A percentile compares a stretch with the other conserved stretches of the same genome.
phyloP scores from a whole-genome alignment of 2,888 invertebrate genomes.

The Leptarthrus brevirostris region DNA sequence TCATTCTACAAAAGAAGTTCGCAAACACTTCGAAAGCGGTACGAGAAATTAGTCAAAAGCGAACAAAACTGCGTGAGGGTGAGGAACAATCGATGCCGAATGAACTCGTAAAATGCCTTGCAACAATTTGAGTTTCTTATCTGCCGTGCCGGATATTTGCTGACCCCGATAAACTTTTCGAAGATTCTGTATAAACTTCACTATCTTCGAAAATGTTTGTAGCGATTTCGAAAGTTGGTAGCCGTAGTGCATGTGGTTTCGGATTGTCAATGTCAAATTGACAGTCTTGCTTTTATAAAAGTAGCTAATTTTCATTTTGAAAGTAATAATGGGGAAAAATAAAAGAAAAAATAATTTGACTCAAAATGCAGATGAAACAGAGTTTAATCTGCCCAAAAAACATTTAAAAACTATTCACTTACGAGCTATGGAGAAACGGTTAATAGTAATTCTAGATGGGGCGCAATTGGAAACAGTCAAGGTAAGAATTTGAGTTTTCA shows the following conservation, averaged over 20 bases:
- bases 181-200: slow-evolving; percentile 16
- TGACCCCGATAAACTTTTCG: not conserved
- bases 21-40: too few species aligned
- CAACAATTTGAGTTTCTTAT: slow-evolving; percentile 1
- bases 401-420: slow-evolving; percentile 83
- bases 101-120: not conserved
- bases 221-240: slow-evolving; percentile 31
- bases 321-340: slow-evolving; percentile 53
- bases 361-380: slow-evolving; percentile 74
- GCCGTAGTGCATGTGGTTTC: not conserved
- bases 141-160: not conserved
- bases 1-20: too few species aligned
- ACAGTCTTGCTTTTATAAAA: too few species aligned
- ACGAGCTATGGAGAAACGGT: slow-evolving; percentile 86
- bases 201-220: slow-evolving; percentile 17
- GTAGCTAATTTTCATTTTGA: too few species aligned
- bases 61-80: not conserved
- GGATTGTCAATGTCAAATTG: slow-evolving; percentile 8
- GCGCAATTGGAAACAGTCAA: slow-evolving; percentile 97
- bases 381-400: slow-evolving; percentile 82
- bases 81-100: not conserved
- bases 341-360: slow-evolving; percentile 61
- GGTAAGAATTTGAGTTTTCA: slow-evolving; percentile 73
- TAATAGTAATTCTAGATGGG: slow-evolving; percentile 92
- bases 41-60: not conserved